phyloP scores from a whole-genome alignment of 2,888 invertebrate species.

The Oscheius myriophilus region DNA sequence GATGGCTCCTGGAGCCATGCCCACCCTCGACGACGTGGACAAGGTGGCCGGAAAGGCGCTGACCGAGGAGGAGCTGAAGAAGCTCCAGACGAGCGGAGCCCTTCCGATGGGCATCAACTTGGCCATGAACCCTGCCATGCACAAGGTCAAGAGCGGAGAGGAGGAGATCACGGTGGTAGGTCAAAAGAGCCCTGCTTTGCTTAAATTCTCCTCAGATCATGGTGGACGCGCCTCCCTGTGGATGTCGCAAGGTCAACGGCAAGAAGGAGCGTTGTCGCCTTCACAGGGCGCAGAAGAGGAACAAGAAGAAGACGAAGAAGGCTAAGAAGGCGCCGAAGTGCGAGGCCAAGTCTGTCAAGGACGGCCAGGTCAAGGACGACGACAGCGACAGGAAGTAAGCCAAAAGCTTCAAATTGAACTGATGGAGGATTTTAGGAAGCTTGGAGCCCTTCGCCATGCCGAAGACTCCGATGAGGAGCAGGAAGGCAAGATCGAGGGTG shows the following conservation, averaged over 20 bases:
- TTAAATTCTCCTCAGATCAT: background rate
- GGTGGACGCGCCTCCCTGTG: constrained; percentile 29
- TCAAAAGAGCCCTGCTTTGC: background rate
- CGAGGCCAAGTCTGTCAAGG: background rate
- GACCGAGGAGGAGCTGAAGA: constrained; percentile 17
- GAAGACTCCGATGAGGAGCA: constrained; percentile 28
- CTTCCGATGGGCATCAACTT: constrained; percentile 6
- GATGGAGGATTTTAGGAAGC: constrained; percentile 7
- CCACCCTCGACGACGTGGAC: constrained; percentile 1
- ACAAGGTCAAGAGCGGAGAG: constrained; percentile 21
- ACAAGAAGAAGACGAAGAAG: constrained; percentile 29
- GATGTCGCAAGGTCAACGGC: constrained; percentile 26
- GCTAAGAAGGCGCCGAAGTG: background rate
- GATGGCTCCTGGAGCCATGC: background rate
- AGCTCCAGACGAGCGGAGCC: constrained; percentile 1
- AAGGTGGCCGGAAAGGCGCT: constrained; percentile 13
- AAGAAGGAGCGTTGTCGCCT: constrained; percentile 28
- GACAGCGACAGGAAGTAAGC: constrained; percentile 16
- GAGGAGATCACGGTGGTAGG: constrained; percentile 20
- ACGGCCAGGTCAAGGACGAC: constrained; percentile 4
- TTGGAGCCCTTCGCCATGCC: constrained; percentile 18
- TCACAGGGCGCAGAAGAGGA: constrained; percentile 4
- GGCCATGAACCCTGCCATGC: constrained; percentile 19
- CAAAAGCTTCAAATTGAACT: background rate
- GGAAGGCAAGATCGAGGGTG: constrained; percentile 17